These are phyloP conservation scores for Elgaria multicarinata DNA, from an alignment of 2,113 vertebrate genomes.

Conservation along the genomic window DNA sequence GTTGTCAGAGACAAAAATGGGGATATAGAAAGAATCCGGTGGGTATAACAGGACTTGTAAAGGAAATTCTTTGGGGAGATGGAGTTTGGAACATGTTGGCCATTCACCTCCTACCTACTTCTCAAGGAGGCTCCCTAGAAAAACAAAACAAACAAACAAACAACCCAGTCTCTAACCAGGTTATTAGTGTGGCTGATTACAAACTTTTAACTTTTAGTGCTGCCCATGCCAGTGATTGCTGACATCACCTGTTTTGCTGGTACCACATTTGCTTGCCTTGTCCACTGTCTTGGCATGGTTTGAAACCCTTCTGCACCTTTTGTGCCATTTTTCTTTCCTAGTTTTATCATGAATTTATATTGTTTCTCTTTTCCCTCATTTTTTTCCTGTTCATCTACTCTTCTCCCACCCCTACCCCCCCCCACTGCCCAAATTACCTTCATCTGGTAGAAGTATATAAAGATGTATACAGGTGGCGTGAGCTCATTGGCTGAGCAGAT, in stretches of 20 bases:
- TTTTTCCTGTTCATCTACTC: slow-evolving; percentile 17
- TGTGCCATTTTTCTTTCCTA: slow-evolving; percentile 62
- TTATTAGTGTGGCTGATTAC: not conserved
- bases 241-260: slow-evolving; percentile 48
- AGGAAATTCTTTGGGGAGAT: not conserved
- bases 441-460: slow-evolving; percentile 89
- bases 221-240: slow-evolving; percentile 21
- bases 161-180: not conserved
- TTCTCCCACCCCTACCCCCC: slow-evolving; percentile 53
- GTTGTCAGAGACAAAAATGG: not conserved
- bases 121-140: not conserved
- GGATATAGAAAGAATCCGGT: not conserved
- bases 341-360: slow-evolving; percentile 56
- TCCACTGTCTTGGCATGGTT: slow-evolving; percentile 80
- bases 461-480: slow-evolving; percentile 97
- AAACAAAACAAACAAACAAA: not conserved
- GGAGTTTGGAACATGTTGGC: not conserved
- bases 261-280: slow-evolving; percentile 59
- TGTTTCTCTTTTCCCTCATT: slow-evolving; percentile 64
- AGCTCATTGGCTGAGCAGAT: slow-evolving; percentile 96
- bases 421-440: slow-evolving; percentile 53
- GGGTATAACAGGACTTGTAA: not conserved
- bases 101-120: not conserved
- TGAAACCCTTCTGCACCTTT: slow-evolving; percentile 68
- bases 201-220: not conserved